phyloP scores from a whole-genome alignment of 2,888 invertebrate genomes.

The Tenthredo amoena region DNA sequence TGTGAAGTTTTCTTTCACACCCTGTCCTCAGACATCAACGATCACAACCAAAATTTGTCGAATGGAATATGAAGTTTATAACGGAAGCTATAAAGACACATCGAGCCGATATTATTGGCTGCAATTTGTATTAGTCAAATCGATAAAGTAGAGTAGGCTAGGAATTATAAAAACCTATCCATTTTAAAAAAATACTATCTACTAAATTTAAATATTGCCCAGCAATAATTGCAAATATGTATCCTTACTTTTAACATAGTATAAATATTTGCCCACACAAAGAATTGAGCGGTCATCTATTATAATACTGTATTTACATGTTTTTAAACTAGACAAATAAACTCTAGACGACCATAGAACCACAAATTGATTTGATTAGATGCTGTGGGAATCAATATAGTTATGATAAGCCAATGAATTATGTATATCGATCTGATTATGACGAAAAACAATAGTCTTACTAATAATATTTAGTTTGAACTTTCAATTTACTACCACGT shows the following conservation, averaged over 20 bases:
- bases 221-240: constrained; percentile 20
- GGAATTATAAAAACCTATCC: background rate
- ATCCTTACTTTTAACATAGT: background rate
- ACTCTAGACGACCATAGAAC: constrained; percentile 12
- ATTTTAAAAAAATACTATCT: background rate
- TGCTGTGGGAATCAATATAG: constrained; percentile 15
- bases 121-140: constrained; percentile 6
- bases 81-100: constrained; percentile 24
- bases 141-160: constrained; percentile 14
- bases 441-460: background rate
- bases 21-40: background rate
- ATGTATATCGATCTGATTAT: background rate
- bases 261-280: background rate
- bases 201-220: background rate
- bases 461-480: background rate
- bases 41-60: constrained; percentile 9
- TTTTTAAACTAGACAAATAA: background rate
- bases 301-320: background rate
- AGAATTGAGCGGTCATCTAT: constrained; percentile 1
- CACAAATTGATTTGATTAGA: background rate
- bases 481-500: background rate
- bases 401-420: constrained; percentile 3
- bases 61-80: background rate
- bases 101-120: background rate
- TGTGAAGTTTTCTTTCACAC: constrained; percentile 3